A percentile compares a stretch with the other conserved stretches of the same genome.
Conservation (phyloP, 2,113 vertebrate species). For the Axis porcinus region DNA sequence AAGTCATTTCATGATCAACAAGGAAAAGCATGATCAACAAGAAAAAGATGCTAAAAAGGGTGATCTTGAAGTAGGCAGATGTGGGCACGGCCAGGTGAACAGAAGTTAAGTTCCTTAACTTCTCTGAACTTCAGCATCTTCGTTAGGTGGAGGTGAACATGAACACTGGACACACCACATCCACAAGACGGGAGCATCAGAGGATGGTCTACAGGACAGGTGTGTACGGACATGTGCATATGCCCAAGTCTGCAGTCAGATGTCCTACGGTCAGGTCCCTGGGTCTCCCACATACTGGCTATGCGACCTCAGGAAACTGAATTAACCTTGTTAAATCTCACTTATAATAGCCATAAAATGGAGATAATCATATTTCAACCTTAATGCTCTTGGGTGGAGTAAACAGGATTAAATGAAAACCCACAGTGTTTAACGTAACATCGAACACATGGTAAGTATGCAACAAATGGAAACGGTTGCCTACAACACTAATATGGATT, state of each 20-base stretch:
- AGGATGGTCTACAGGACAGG: accelerated
- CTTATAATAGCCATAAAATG: neutral
- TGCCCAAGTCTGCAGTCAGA: neutral
- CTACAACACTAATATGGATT: neutral
- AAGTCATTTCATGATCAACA: neutral
- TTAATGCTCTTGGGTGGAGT: neutral
- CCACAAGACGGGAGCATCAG: neutral
- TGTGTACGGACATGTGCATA: accelerated
- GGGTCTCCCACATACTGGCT: neutral
- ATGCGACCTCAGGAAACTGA: neutral
- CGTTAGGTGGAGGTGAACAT: neutral
- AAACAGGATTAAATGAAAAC: neutral
- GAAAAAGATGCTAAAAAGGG: neutral
- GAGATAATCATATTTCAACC: neutral
- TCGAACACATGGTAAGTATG: neutral
- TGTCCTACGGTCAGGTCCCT: neutral
- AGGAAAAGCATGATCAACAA: neutral
- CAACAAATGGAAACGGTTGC: neutral
- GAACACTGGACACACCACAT: neutral
- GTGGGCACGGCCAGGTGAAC: neutral
- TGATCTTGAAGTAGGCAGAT: neutral
- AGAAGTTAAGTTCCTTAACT: neutral
- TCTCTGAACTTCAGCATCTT: neutral
- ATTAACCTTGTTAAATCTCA: neutral
- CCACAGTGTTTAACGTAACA: neutral